Base-by-base conservation (phyloP, 2,113 vertebrate genomes). In the Lasiurus borealis region DNA sequence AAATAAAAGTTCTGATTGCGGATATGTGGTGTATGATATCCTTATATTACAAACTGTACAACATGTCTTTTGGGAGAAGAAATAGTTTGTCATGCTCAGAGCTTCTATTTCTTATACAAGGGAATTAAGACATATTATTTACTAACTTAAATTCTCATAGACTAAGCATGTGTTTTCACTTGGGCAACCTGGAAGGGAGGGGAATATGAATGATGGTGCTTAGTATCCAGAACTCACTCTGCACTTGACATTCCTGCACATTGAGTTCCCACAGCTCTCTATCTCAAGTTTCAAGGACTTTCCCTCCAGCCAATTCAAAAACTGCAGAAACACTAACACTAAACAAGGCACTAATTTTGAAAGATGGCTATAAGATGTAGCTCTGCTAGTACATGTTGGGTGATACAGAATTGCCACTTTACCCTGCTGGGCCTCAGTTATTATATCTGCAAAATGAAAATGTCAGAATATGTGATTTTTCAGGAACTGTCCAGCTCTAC, bases 1-100 rank as follows among this genome's bases (percentile, higher is more conserved):
- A 91, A 91, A 52, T 64, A 19, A 88, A 85, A 88, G 14, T 25
- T 96, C 34, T 77, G 23, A 68, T 91, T 82, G 82, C 36, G 88
- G 15, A 62, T 36, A 1, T 71, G 23, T 73, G 11, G 4, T 48
- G 25, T 62, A 73, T 75, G 75, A 83, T 59, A 75, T 9, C n/a
- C 11, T 46, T 50, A 78, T 73, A 50, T 9, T 62, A 82, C 16
- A 80, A 40, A 36, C 1, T 78, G 62, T 21, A 80, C 18, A 95
- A 59, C 66, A 73, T 29, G 16, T 44, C 68, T 90, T 66, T n/a
- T n/a, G 19, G 46, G 86, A 4, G 76, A 64, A 2, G 54, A 91
- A 80, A 90, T 69, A 52, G 7, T 88, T 87, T 90, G 27, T 27
- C 36, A 46, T 15, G 2, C n/a, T 71, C 54, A 36, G 16, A 86